phyloP scores from a whole-genome alignment of 1,140 invertebrate genomes.

The Leptoteleia sp. region DNA sequence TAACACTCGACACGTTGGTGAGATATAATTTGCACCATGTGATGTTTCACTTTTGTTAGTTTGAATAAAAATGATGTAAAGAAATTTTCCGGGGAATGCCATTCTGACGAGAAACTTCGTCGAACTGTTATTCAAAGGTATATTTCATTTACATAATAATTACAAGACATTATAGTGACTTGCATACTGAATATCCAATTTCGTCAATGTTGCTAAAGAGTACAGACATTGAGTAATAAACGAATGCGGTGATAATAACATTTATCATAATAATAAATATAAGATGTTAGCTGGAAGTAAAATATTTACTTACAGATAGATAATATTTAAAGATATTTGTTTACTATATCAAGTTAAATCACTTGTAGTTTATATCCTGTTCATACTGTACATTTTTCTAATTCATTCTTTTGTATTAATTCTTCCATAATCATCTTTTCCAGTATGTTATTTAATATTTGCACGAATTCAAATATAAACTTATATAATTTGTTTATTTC shows the following conservation, averaged over 20 bases:
- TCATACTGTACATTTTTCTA: no score
- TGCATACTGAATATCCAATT: constrained; percentile 65
- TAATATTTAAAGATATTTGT: no score
- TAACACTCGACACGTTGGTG: no score
- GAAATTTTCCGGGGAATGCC: constrained; percentile 36
- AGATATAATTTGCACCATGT: not conserved
- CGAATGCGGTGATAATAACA: not conserved
- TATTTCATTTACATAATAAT: constrained; percentile 70
- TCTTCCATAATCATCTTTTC: no score
- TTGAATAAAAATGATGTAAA: constrained; percentile 27
- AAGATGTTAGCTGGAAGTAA: no score
- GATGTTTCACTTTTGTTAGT: constrained; percentile 18
- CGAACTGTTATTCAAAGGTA: constrained; percentile 65
- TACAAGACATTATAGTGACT: constrained; percentile 62
- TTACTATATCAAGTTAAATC: no score
- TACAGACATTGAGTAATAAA: constrained; percentile 33
- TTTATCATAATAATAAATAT: constrained; percentile 16
- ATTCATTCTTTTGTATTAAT: no score
- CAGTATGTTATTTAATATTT: no score
- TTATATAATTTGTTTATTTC: no score
- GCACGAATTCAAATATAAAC: no score
- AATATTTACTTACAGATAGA: no score
- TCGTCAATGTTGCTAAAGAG: constrained; percentile 53
- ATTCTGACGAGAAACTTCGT: constrained; percentile 54
- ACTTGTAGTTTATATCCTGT: no score